phyloP scores from a whole-genome alignment of 2,888 invertebrate genomes.

The Acrobasis consociella region DNA sequence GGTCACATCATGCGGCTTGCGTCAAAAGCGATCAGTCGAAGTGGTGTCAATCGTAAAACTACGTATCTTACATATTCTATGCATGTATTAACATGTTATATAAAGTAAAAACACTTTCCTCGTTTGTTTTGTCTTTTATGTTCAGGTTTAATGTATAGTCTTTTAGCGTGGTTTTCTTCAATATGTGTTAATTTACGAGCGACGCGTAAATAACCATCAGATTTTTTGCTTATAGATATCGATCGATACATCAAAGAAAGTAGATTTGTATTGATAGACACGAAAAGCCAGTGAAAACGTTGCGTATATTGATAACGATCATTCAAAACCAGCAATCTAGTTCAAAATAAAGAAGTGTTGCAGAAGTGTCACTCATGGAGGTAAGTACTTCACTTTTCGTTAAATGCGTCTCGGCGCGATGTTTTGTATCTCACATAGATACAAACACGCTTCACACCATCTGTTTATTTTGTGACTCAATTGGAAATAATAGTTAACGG shows the following conservation, averaged over 20 bases:
- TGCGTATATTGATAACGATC: conserved; percentile 24
- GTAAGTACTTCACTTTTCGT: no score
- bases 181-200: neutral
- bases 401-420: no score
- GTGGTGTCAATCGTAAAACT: no score
- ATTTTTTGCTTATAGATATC: conserved; percentile 2
- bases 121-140: neutral
- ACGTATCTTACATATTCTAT: no score
- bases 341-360: conserved; percentile 22
- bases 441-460: no score
- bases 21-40: no score
- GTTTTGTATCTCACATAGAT: no score
- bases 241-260: conserved; percentile 12
- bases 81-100: no score
- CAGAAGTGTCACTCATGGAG: neutral
- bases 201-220: conserved; percentile 1
- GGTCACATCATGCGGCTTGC: neutral
- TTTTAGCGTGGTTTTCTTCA: neutral
- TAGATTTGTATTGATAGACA: conserved; percentile 19
- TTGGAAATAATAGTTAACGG: no score
- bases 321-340: conserved; percentile 31
- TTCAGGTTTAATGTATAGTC: neutral
- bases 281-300: conserved; percentile 23
- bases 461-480: no score
- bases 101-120: neutral